phyloP scores from a whole-genome alignment of 2,888 invertebrate species.

The Apotomis capreana region DNA sequence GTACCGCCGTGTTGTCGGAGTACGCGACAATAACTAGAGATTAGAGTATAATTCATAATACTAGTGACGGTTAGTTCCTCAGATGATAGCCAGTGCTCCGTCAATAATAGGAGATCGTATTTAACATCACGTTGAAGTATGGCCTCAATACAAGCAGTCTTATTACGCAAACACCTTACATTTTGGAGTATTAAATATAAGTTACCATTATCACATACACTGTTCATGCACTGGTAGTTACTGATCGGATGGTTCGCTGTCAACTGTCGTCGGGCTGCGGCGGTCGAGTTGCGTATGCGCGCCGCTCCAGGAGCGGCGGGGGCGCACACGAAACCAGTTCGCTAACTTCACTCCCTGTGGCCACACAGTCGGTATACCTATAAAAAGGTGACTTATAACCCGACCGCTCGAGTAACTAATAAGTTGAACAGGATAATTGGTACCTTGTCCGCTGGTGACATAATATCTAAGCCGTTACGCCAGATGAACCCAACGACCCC shows the following conservation, averaged over 20 bases:
- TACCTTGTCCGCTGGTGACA: too few relatives aligned
- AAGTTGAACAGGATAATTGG: too few relatives aligned
- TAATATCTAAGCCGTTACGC: too few relatives aligned
- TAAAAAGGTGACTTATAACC: too few relatives aligned
- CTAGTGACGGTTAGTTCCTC: slow-evolving; percentile 1
- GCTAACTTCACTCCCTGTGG: slow-evolving; percentile 8
- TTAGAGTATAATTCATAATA: background rate
- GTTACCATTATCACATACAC: background rate
- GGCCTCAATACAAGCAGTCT: background rate
- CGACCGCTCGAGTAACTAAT: too few relatives aligned
- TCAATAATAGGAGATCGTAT: slow-evolving; percentile 12
- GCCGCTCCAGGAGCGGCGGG: background rate
- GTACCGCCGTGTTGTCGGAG: background rate
- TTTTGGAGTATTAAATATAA: slow-evolving; percentile 1
- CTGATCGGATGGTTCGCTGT: too few relatives aligned
- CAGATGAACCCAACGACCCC: too few relatives aligned
- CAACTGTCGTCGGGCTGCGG: background rate
- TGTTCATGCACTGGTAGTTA: too few relatives aligned
- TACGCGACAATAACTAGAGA: slow-evolving; percentile 4
- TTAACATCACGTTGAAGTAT: background rate
- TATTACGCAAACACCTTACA: background rate
- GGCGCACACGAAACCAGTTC: slow-evolving; percentile 9
- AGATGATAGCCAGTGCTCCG: slow-evolving; percentile 18
- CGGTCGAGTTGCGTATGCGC: background rate
- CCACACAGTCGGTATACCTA: slow-evolving; percentile 28